These are phyloP conservation scores for Mormyrus proboscirostris DNA, from an alignment of 2,797 vertebrate genomes.

Conservation along the genomic window DNA sequence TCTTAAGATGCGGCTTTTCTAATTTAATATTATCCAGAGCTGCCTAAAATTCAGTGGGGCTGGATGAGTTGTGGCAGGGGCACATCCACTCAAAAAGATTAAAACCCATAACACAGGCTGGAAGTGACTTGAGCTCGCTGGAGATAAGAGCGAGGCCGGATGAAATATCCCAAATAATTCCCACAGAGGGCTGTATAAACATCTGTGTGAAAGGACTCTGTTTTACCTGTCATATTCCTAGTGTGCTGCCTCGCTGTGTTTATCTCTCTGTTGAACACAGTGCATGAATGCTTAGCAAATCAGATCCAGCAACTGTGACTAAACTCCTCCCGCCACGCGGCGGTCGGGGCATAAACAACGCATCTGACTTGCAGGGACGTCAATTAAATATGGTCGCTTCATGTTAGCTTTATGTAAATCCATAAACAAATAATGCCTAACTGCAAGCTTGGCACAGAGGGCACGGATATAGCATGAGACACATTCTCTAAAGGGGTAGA, in stretches of 20 bases:
- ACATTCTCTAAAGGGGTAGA: not conserved
- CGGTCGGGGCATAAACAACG: conserved; percentile 18
- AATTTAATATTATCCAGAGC: conserved; percentile 23
- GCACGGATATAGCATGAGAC: not conserved
- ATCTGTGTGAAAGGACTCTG: conserved; percentile 41
- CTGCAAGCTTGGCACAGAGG: not conserved
- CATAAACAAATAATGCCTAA: not conserved
- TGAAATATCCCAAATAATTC: conserved; percentile 50
- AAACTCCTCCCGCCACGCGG: conserved; percentile 18
- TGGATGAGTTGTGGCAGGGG: conserved; percentile 25
- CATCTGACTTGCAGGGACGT: not conserved
- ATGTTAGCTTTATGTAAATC: conserved; percentile 8
- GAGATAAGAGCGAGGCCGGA: conserved; percentile 42
- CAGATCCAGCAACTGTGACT: conserved; percentile 38
- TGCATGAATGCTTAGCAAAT: conserved; percentile 44
- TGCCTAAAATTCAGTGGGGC: conserved; percentile 8
- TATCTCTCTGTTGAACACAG: conserved; percentile 49
- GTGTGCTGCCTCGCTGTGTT: conserved; percentile 47
- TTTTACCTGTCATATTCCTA: conserved; percentile 48
- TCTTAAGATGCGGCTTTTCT: conserved; percentile 16
- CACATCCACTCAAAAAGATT: conserved; percentile 39
- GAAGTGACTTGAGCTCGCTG: conserved; percentile 36
- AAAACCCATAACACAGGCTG: conserved; percentile 37
- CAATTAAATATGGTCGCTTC: conserved; percentile 9
- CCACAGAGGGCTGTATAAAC: conserved; percentile 41